A percentile compares a stretch with the other conserved stretches of the same genome.
These are phyloP conservation scores for Xylophagus ater DNA, from an alignment of 2,888 invertebrate genomes.

Conservation along the genomic window DNA sequence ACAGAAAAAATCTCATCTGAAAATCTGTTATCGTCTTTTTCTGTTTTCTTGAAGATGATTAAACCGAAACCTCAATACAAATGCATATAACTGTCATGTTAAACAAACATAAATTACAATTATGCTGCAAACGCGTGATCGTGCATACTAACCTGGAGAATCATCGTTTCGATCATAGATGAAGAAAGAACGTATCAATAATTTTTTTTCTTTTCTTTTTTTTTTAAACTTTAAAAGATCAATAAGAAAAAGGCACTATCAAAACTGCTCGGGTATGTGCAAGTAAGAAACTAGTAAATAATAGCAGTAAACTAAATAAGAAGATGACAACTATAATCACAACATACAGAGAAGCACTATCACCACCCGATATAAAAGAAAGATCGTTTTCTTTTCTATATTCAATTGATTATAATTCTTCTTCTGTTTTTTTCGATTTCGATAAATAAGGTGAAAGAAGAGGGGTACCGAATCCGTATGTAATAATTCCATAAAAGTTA, in stretches of 20 bases:
- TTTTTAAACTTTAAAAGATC: background rate
- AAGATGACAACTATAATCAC: too few species aligned
- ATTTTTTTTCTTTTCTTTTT: background rate
- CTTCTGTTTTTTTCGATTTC: too few species aligned
- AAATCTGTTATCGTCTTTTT: background rate
- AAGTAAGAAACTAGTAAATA: background rate
- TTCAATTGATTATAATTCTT: too few species aligned
- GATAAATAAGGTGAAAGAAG: too few species aligned
- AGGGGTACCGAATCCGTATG: too few species aligned
- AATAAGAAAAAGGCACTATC: background rate
- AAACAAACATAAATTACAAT: conserved; percentile 13
- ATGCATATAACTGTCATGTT: conserved; percentile 14
- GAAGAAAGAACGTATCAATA: too few species aligned
- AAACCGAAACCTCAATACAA: conserved; percentile 11
- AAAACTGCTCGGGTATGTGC: background rate
- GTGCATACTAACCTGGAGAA: conserved; percentile 9
- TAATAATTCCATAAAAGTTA: background rate
- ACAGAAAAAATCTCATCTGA: background rate
- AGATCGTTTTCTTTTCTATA: too few species aligned
- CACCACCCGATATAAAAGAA: too few species aligned
- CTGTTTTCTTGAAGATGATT: background rate
- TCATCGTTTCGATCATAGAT: background rate
- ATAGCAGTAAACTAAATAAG: too few species aligned
- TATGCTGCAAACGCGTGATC: conserved; percentile 12
- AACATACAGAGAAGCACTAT: too few species aligned